These are phyloP conservation scores for Andrena fulva DNA, from an alignment of 2,888 invertebrate genomes.

Conservation along the genomic window DNA sequence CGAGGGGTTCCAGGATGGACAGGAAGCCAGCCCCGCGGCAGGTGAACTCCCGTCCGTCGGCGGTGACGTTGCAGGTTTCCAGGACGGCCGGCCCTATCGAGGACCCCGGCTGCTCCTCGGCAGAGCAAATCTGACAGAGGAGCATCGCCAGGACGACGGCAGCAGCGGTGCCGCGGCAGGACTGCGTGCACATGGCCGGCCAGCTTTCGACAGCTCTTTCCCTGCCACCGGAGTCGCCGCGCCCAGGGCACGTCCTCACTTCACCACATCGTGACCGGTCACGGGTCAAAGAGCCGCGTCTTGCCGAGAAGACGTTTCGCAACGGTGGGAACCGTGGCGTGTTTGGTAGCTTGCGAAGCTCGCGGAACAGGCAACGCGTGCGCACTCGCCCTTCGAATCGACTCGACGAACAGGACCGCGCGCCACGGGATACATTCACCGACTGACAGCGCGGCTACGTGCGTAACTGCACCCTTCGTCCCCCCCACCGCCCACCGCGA, in stretches of 20 bases:
- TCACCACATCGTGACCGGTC: slow-evolving; percentile 57
- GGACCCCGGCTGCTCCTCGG: slow-evolving; percentile 42
- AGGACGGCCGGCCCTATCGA: slow-evolving; percentile 33
- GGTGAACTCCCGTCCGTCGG: slow-evolving; percentile 76
- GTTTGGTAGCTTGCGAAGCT: slow-evolving; percentile 29
- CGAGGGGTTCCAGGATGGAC: slow-evolving; percentile 72
- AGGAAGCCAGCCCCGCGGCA: slow-evolving; percentile 78
- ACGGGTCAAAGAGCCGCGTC: slow-evolving; percentile 4
- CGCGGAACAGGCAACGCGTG: slow-evolving; percentile 14
- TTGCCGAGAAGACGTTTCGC: background rate
- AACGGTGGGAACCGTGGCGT: slow-evolving; percentile 2
- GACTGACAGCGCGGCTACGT: slow-evolving; percentile 63
- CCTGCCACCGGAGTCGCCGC: slow-evolving; percentile 65
- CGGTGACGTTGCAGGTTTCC: slow-evolving; percentile 75
- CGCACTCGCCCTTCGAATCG: slow-evolving; percentile 8
- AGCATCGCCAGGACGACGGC: slow-evolving; percentile 63
- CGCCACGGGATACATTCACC: slow-evolving; percentile 65
- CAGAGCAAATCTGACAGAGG: slow-evolving; percentile 54
- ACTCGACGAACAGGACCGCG: slow-evolving; percentile 19
- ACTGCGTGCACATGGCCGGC: slow-evolving; percentile 73
- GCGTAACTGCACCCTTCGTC: slow-evolving; percentile 52
- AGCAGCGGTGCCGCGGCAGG: slow-evolving; percentile 55
- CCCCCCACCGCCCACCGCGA: slow-evolving; percentile 17
- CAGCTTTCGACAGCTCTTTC: slow-evolving; percentile 50
- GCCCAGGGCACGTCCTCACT: slow-evolving; percentile 64